Percentiles rank a stretch among this genome's conserved stretches.
Conservation (phyloP, 2,797 vertebrate species). For the Acomys russatus region DNA sequence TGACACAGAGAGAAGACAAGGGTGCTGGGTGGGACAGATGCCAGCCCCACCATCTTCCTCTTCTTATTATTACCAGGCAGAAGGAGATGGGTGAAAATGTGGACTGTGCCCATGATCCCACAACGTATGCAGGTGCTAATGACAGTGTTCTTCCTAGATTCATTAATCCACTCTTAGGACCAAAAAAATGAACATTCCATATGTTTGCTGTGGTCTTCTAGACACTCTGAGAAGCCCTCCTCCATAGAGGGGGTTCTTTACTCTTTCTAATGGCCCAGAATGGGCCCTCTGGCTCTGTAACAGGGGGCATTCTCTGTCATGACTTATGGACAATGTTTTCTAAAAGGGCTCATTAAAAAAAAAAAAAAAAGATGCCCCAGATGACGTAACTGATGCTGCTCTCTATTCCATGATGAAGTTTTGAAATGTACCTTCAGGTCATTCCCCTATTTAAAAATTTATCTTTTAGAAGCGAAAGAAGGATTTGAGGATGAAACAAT, state of each 20-base stretch:
- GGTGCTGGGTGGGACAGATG: background rate
- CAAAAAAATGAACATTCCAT: constrained; percentile 51
- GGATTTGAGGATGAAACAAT: background rate
- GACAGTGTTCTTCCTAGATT: constrained; percentile 56
- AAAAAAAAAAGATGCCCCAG: background rate
- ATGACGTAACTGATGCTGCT: background rate
- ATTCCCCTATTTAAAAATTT: background rate
- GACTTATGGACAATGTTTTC: constrained; percentile 57
- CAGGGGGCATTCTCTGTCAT: background rate
- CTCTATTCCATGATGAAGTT: constrained; percentile 1
- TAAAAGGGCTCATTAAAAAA: constrained; percentile 52
- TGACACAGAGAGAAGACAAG: accelerated
- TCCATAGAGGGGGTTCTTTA: background rate
- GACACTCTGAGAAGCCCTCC: background rate
- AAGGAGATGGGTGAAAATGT: background rate
- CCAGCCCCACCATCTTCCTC: background rate
- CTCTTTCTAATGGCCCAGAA: constrained; percentile 66
- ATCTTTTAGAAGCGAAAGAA: background rate
- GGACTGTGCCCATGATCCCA: background rate
- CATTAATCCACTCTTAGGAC: constrained; percentile 57
- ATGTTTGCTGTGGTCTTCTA: constrained; percentile 34
- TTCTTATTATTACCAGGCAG: constrained; percentile 18
- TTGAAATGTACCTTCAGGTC: constrained; percentile 50
- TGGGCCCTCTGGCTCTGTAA: background rate
- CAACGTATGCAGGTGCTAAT: constrained; percentile 42